These are phyloP conservation scores for Acropternis orthonyx DNA, from an alignment of 2,797 vertebrate genomes.

Conservation along the genomic window DNA sequence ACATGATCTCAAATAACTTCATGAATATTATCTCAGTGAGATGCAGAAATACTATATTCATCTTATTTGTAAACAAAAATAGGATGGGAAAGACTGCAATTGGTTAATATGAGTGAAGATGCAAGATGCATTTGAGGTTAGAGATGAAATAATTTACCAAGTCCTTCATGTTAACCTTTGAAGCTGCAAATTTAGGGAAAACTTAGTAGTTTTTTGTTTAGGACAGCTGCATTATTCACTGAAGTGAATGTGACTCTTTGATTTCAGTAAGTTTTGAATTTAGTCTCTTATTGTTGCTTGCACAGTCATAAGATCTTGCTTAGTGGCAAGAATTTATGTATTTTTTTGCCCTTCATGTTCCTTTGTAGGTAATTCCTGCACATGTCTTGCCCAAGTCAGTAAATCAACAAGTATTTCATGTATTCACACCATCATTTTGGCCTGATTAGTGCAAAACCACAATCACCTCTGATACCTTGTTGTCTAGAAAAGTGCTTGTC, in stretches of 20 bases:
- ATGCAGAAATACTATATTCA: not conserved
- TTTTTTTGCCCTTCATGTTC: not conserved
- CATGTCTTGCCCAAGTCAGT: not conserved
- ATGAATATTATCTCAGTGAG: not conserved
- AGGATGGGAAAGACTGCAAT: not conserved
- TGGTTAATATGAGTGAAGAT: not conserved
- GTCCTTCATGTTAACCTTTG: not conserved
- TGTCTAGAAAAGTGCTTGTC: not conserved
- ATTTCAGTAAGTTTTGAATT: not conserved
- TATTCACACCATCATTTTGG: not conserved
- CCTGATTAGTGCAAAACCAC: not conserved
- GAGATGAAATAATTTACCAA: not conserved
- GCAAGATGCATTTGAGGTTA: not conserved
- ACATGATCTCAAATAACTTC: not conserved
- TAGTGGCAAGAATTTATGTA: not conserved
- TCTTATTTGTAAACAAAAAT: not conserved
- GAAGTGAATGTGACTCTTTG: not conserved
- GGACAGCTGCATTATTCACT: not conserved
- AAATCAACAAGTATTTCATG: not conserved
- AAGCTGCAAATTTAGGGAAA: not conserved
- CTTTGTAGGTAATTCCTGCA: not conserved
- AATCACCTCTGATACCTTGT: not conserved
- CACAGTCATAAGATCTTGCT: not conserved
- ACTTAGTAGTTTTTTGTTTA: not conserved
- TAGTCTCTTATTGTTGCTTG: not conserved